Evolutionary conservation across 2,888 invertebrate species (phyloP), one percentile per base, ranked within the genome.

Genomic region (Eristalis intricaria): DNA sequence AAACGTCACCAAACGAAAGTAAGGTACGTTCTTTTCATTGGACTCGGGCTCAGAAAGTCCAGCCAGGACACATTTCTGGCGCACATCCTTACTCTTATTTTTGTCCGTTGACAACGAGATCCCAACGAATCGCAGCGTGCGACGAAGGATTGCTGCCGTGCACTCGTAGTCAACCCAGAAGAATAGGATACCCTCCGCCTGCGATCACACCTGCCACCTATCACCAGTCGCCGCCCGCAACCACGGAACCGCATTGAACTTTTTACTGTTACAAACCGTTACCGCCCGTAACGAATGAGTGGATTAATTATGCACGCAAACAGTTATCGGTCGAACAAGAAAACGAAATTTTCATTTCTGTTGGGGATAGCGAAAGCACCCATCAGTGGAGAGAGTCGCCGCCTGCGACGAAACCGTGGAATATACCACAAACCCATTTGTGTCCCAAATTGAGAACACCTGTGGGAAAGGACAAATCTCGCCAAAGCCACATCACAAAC

Each of bases 1-100:
- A n/a, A n/a, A n/a, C n/a, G n/a, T n/a, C n/a, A n/a, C n/a, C n/a
- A n/a, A n/a, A n/a, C n/a, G n/a, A n/a, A n/a, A n/a, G n/a, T n/a
- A n/a, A n/a, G n/a, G n/a, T n/a, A n/a, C n/a, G n/a, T n/a, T n/a
- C n/a, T n/a, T n/a, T n/a, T n/a, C n/a, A n/a, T n/a, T n/a, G n/a
- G n/a, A n/a, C n/a, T n/a, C n/a, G n/a, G n/a, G n/a, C n/a, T n/a
- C n/a, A n/a, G n/a, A n/a, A n/a, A n/a, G n/a, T n/a, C n/a, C n/a
- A n/a, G n/a, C n/a, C n/a, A 40, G 40, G 13, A 40, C 40, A 40
- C 13, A 38, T 8, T 40, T 4, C 5, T 11, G 40, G 19, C 32
- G 64, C 64, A 32, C 11, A 35, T 63, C 64, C 35, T 64, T 64
- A 64, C 35, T 64, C 64, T 64, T 38, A 35, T 63, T 64, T 64